Evolutionary conservation across 2,797 vertebrate species (phyloP), one percentile per base, ranked within the genome.

Genomic region (Argya squamiceps): DNA sequence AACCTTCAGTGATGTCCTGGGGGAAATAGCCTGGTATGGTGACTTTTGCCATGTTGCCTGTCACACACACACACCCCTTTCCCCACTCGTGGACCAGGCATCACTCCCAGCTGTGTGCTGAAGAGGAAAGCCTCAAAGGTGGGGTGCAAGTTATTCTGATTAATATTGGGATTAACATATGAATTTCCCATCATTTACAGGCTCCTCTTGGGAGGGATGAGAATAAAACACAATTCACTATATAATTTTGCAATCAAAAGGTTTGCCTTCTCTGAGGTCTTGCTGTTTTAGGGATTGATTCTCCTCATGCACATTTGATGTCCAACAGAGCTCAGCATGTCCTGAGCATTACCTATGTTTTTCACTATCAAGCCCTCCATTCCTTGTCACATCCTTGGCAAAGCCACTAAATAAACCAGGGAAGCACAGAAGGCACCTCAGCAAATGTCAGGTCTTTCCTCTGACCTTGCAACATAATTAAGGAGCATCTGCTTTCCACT

Each of bases 21-120:
- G 17, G 10, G 12, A 2, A 87, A 47, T 21, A 56, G 22, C 36
- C 15, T 26, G 43, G 10, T 44, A 3, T 6, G 8, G 15, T n/a
- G 15, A 53, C 21, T 82, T 79, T 69, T 12, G 23, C 15, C 1
- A 0, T 17, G 15, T 18, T 88, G 32, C 34, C 4, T 1, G 47
- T 20, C 49, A 37, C 32, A 50, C 4, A 13, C 0, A 13, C 0
- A 0, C 9, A 8, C 26, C 7, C 8, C 32, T 47, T 6, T 73
- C 17, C n/a, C 36, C 65, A 52, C 11, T 10, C 1, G 0, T 21
- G 59, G 47, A 34, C 23, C 3, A 0, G 60, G 46, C 60, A 52
- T 46, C 1, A 0, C 68, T 47, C 23, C n/a, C 64, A 78, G 50
- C 18, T 4, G 23, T 5, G 22, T 39, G 37, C 36, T 47, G 59